A percentile compares a stretch with the other conserved stretches of the same genome.
These are phyloP conservation scores for Esperia sulphurella DNA, from an alignment of 2,888 invertebrate species.

Conservation along the genomic window DNA sequence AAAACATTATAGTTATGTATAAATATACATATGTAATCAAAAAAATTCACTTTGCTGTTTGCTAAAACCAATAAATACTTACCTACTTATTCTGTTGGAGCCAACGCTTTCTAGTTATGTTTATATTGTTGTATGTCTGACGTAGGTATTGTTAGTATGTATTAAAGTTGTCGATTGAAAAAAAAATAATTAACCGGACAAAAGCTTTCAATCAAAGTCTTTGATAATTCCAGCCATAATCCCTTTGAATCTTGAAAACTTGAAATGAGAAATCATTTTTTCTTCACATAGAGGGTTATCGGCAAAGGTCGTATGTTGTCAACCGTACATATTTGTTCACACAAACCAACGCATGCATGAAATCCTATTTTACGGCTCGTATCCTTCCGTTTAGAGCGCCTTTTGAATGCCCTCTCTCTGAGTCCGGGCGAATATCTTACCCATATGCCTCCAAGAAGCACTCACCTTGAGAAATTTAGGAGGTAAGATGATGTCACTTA, in stretches of 20 bases:
- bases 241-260: conserved; percentile 1
- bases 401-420: conserved; percentile 69
- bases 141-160: no score
- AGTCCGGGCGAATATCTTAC: conserved; percentile 62
- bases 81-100: no score
- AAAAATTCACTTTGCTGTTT: no score
- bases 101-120: no score
- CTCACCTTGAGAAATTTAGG: neutral
- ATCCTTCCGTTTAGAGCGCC: conserved; percentile 70
- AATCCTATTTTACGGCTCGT: conserved; percentile 77
- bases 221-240: neutral
- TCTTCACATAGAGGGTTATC: conserved; percentile 45
- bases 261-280: conserved; percentile 43
- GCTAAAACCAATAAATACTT: no score
- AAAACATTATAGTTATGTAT: neutral
- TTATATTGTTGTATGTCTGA: no score
- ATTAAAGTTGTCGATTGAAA: no score
- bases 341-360: conserved; percentile 74
- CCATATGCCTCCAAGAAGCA: conserved; percentile 27
- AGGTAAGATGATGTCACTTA: neutral
- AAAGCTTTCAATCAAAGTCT: neutral
- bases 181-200: no score
- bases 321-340: conserved; percentile 76
- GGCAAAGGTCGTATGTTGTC: conserved; percentile 70
- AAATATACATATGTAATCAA: no score